Percentiles rank a stretch among this genome's conserved stretches.
These are phyloP conservation scores for Ceratotherium simum DNA, from an alignment of 2,113 vertebrate species.

Conservation along the genomic window DNA sequence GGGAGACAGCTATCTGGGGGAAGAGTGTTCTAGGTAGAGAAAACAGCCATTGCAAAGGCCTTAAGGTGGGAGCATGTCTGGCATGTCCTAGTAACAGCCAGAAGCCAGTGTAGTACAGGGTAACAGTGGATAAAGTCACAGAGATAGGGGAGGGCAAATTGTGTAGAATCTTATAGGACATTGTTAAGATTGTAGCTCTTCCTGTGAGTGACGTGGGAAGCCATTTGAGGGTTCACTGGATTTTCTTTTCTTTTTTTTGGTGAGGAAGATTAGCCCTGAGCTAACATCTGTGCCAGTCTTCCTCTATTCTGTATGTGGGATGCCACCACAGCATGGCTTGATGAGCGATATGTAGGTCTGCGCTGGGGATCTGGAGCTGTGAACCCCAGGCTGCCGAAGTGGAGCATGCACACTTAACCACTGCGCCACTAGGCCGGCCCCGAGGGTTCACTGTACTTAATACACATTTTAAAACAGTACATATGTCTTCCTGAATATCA, in stretches of 20 bases:
- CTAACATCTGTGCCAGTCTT: too few species aligned
- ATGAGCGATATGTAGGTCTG: too few species aligned
- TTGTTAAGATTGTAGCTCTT: background rate
- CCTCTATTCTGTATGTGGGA: too few species aligned
- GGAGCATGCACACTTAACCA: too few species aligned
- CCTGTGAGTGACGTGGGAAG: background rate
- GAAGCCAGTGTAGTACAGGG: background rate
- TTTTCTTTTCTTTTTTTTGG: background rate
- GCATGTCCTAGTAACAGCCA: background rate
- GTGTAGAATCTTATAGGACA: background rate
- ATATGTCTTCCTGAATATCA: constrained; percentile 17
- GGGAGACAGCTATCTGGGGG: background rate
- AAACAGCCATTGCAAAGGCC: background rate
- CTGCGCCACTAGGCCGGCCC: too few species aligned
- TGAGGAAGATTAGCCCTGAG: too few species aligned
- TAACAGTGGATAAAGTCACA: background rate
- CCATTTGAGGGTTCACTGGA: background rate
- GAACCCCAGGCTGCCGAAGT: too few species aligned
- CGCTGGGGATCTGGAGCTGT: too few species aligned
- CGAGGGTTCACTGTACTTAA: background rate
- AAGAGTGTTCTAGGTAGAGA: background rate
- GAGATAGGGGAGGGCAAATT: background rate
- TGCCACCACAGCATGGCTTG: too few species aligned
- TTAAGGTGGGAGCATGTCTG: background rate
- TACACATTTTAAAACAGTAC: constrained; percentile 30